These are phyloP conservation scores for Acrossocheilus fasciatus DNA, from an alignment of 2,797 vertebrate species.

Conservation along the genomic window DNA sequence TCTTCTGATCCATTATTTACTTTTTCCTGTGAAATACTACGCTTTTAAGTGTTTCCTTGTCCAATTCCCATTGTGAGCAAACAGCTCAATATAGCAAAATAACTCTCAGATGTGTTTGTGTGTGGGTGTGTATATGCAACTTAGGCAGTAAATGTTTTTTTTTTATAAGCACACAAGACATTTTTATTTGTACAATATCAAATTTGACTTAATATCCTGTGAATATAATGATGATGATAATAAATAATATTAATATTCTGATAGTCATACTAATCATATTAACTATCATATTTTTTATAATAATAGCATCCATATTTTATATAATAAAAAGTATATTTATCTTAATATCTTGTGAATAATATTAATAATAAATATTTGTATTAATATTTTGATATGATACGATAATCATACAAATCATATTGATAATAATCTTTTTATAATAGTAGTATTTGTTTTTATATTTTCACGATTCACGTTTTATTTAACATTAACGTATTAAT, in stretches of 20 bases:
- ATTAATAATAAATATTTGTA: no score
- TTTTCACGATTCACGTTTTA: not conserved
- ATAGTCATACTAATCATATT: no score
- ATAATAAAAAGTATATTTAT: not conserved
- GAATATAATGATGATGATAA: not conserved
- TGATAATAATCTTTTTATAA: no score
- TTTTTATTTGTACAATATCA: not conserved
- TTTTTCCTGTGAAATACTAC: not conserved
- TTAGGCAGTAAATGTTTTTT: no score
- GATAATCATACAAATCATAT: not conserved
- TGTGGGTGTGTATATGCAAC: no score
- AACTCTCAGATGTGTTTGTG: not conserved
- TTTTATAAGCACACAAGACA: not conserved
- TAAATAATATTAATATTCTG: not conserved
- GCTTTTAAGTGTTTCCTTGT: not conserved
- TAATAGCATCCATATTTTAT: not conserved
- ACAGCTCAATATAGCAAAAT: not conserved
- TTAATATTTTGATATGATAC: not conserved
- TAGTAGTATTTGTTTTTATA: no score
- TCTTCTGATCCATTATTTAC: not conserved
- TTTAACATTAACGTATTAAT: no score
- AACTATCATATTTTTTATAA: no score
- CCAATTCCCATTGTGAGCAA: not conserved
- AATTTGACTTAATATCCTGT: not conserved
- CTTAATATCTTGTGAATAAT: not conserved